Conservation (phyloP, 2,797 vertebrate genomes). For the Eptatretus atami region DNA sequence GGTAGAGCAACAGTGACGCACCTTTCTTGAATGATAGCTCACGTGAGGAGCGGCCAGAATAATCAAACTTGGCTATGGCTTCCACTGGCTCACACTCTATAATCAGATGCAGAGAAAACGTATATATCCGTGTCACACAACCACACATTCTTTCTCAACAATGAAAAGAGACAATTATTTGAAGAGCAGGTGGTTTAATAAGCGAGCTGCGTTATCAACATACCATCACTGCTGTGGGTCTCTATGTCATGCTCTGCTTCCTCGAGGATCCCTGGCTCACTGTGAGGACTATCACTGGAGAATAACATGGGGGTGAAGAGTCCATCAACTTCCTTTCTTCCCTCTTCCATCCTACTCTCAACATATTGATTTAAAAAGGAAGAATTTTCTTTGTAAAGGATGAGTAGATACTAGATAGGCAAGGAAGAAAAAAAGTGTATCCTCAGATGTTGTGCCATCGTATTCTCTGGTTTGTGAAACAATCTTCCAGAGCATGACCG, state of each 20-base stretch:
- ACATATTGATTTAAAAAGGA: too few species aligned
- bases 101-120: not conserved
- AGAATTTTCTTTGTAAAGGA: too few species aligned
- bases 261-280: slow-evolving; percentile 75
- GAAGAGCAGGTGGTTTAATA: too few species aligned
- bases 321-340: too few species aligned
- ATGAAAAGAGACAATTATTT: not conserved
- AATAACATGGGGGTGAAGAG: not conserved
- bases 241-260: slow-evolving; percentile 67
- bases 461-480: too few species aligned
- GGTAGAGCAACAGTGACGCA: slow-evolving; percentile 71
- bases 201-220: slow-evolving; percentile 10
- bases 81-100: slow-evolving; percentile 91
- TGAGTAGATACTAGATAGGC: too few species aligned
- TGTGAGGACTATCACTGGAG: slow-evolving; percentile 54
- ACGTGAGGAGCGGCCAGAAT: slow-evolving; percentile 55
- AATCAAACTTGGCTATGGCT: slow-evolving; percentile 96
- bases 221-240: slow-evolving; percentile 76
- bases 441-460: too few species aligned
- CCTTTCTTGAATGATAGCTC: slow-evolving; percentile 96
- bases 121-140: not conserved
- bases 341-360: too few species aligned
- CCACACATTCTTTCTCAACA: not conserved
- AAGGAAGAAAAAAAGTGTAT: too few species aligned
- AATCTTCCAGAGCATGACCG: too few species aligned